phyloP scores from a whole-genome alignment of 2,113 vertebrate genomes.

The Synodontis membranacea region DNA sequence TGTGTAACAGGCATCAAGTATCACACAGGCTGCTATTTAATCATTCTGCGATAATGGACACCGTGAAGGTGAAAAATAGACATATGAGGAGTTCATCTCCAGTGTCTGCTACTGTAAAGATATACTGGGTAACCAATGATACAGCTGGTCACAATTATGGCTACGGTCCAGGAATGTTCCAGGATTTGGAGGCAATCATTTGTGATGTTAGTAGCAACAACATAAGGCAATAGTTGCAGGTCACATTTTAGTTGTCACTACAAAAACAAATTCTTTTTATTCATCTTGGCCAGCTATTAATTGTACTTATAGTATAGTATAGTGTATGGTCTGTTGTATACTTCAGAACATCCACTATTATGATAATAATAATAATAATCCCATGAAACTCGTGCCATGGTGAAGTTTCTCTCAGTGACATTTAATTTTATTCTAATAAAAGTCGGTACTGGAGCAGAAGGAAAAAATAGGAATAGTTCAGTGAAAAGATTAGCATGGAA shows the following conservation, averaged over 20 bases:
- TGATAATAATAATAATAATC: too few species aligned
- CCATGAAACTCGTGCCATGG: neutral
- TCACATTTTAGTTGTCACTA: neutral
- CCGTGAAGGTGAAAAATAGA: conserved; percentile 26
- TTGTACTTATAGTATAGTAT: neutral
- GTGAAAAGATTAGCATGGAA: conserved; percentile 65
- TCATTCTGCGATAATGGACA: conserved; percentile 36
- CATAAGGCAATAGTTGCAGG: neutral
- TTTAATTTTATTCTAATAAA: neutral
- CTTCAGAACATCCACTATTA: neutral
- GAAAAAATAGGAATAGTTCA: conserved; percentile 61
- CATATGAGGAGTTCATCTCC: conserved; percentile 28
- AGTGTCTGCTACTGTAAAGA: conserved; percentile 34
- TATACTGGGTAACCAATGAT: neutral
- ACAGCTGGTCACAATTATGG: neutral
- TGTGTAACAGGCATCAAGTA: conserved; percentile 34
- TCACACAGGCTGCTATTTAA: conserved; percentile 8
- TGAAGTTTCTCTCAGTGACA: neutral
- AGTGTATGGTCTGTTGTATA: neutral
- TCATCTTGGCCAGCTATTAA: neutral
- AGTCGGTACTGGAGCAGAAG: conserved; percentile 61
- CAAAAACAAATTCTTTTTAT: neutral
- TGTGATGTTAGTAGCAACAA: neutral
- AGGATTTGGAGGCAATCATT: neutral
- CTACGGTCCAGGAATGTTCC: neutral